Percentiles rank a stretch among this genome's conserved stretches.
Conservation (phyloP, 2,797 vertebrate genomes). For the Lepus oiostolus region DNA sequence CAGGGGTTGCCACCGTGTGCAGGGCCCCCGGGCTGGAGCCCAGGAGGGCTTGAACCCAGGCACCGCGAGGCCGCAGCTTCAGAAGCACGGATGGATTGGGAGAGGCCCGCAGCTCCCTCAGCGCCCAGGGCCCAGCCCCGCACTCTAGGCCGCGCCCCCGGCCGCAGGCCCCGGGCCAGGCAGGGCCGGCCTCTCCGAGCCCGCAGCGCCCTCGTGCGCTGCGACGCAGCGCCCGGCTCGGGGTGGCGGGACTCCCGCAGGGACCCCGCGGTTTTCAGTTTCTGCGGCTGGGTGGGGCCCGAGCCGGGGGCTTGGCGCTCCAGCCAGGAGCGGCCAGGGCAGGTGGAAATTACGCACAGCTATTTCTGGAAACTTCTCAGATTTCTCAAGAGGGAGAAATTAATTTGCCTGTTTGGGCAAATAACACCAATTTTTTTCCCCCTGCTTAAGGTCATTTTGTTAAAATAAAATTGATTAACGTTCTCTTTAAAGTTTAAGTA, state of each 20-base stretch:
- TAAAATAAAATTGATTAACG: conserved; percentile 82
- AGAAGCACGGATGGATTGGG: neutral
- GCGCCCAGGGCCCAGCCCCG: too few species aligned
- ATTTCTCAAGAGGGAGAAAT: conserved; percentile 82
- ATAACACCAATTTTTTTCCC: conserved; percentile 82
- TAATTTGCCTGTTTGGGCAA: conserved; percentile 82
- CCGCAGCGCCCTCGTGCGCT: neutral
- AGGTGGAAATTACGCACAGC: conserved; percentile 82
- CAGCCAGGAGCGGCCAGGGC: conserved; percentile 52
- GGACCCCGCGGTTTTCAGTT: neutral
- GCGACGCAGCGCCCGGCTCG: fast-evolving
- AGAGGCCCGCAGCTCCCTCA: neutral
- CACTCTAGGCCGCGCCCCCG: too few species aligned
- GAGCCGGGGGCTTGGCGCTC: conserved; percentile 3
- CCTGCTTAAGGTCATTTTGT: conserved; percentile 85
- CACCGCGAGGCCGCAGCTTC: too few species aligned
- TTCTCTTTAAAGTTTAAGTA: conserved; percentile 85
- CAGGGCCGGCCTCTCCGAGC: neutral
- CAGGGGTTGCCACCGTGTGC: too few species aligned
- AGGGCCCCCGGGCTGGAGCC: too few species aligned
- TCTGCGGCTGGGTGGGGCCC: neutral
- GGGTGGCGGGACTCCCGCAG: neutral
- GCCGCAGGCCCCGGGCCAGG: neutral
- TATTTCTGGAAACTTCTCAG: conserved; percentile 80
- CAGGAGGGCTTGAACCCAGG: too few species aligned